These are phyloP conservation scores for Lepilemur septentrionalis DNA, from an alignment of 2,797 vertebrate species.

Conservation along the genomic window DNA sequence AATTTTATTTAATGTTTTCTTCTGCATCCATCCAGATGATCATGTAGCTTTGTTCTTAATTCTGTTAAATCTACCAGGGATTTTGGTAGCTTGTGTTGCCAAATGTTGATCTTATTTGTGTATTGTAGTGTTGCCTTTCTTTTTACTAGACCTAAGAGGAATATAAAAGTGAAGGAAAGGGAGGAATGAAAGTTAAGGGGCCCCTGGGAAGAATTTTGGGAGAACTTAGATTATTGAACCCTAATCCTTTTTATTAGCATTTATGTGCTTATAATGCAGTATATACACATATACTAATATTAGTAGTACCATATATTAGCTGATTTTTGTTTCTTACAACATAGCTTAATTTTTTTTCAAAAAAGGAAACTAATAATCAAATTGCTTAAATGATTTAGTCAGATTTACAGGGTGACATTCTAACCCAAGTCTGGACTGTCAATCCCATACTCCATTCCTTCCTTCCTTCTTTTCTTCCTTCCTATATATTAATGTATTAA, in stretches of 20 bases:
- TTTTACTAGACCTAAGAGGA: neutral
- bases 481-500: neutral
- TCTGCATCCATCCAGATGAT: too few relatives aligned
- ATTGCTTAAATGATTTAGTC: neutral
- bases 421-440: neutral
- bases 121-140: neutral
- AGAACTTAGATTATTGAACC: neutral
- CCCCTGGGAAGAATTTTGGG: neutral
- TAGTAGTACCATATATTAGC: neutral
- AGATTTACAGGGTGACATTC: neutral
- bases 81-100: too few relatives aligned
- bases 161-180: neutral
- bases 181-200: neutral
- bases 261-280: neutral
- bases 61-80: too few relatives aligned
- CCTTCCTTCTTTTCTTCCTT: neutral
- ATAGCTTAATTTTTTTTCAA: neutral
- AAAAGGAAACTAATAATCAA: neutral
- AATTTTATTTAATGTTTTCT: too few relatives aligned
- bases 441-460: neutral
- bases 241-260: neutral
- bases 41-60: too few relatives aligned
- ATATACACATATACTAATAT: neutral
- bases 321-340: neutral
- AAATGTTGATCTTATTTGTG: neutral